Conservation (phyloP, 92 coral and sea anemone genomes). For the Bergia sp. region DNA sequence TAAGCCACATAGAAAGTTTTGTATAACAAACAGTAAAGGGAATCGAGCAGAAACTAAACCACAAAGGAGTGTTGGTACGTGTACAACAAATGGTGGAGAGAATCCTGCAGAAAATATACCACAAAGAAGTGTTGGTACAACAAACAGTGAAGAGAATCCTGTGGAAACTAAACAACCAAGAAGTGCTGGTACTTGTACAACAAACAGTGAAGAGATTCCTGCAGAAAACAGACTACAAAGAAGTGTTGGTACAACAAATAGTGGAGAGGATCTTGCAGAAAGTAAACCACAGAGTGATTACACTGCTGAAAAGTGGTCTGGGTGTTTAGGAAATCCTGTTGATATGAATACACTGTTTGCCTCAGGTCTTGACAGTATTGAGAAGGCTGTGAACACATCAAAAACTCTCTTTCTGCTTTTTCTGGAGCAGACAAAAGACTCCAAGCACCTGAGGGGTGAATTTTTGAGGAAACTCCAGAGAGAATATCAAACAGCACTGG, state of each 20-base stretch:
- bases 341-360: not conserved
- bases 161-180: no score
- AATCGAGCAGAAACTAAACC: not conserved
- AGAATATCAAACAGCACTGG: slow-evolving; percentile 21
- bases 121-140: no score
- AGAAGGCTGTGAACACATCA: slow-evolving; percentile 2
- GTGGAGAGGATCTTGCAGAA: not conserved
- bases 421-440: slow-evolving; percentile 16
- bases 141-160: no score
- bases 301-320: no score
- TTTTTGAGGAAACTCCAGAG: slow-evolving; percentile 36
- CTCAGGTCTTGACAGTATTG: not conserved
- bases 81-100: no score
- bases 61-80: no score
- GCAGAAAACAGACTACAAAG: not conserved
- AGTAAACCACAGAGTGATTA: not conserved
- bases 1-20: no score
- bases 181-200: no score
- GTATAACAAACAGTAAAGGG: no score
- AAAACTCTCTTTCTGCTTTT: not conserved
- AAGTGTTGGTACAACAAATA: not conserved
- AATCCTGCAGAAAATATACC: no score
- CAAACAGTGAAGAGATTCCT: no score
- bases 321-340: no score
- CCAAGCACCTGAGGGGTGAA: not conserved